Conservation (phyloP, 2,797 vertebrate species). For the Cryptoblepharus egeriae region DNA sequence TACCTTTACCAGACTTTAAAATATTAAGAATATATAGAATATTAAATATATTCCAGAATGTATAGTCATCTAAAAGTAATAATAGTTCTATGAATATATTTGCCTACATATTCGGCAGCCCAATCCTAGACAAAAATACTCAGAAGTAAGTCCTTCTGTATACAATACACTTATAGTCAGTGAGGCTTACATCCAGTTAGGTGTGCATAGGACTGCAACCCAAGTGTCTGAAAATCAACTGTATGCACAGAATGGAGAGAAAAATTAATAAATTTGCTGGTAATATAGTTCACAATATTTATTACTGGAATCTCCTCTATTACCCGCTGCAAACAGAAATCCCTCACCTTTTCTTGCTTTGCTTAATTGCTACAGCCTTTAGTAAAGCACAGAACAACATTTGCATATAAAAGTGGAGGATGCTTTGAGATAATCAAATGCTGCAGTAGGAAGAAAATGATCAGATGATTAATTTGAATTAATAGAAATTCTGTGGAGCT, state of each 20-base stretch:
- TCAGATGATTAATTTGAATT: constrained; percentile 58
- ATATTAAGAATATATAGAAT: too few relatives aligned
- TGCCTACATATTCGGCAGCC: too few relatives aligned
- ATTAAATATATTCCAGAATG: constrained; percentile 1
- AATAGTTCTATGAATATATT: background rate
- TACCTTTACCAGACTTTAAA: too few relatives aligned
- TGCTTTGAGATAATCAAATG: constrained; percentile 62
- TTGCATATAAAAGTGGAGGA: constrained; percentile 64
- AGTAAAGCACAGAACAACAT: constrained; percentile 30
- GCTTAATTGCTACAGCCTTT: constrained; percentile 58
- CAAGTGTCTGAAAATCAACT: background rate
- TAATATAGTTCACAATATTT: constrained; percentile 33
- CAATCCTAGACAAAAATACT: too few relatives aligned
- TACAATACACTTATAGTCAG: too few relatives aligned
- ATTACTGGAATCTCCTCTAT: constrained; percentile 40
- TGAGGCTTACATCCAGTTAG: too few relatives aligned
- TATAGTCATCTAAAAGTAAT: background rate
- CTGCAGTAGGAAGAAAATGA: constrained; percentile 46
- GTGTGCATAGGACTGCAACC: too few relatives aligned
- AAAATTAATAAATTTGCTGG: background rate
- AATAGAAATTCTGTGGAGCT: constrained; percentile 21
- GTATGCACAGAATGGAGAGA: background rate
- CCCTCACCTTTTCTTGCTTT: constrained; percentile 38
- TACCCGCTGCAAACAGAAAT: constrained; percentile 35
- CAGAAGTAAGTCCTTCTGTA: too few relatives aligned